A percentile compares a stretch with the other conserved stretches of the same genome.
Evolutionary conservation across 2,797 vertebrate genomes (phyloP).

Genomic region (Crenichthys baileyi): DNA sequence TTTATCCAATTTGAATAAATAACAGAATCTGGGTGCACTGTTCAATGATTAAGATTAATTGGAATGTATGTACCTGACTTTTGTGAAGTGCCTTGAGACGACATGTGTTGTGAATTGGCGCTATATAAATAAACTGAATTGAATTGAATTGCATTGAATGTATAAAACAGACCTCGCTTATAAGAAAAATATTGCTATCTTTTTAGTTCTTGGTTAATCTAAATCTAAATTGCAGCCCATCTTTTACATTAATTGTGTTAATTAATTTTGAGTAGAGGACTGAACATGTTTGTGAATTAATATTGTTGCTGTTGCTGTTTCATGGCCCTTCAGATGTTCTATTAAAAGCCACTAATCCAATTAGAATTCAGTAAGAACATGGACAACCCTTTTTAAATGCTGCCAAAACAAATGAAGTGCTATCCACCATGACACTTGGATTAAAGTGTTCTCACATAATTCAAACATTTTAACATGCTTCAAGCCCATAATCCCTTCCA

Average conservation of each 20-base stretch:
- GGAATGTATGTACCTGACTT: too few species aligned
- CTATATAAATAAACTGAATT: too few species aligned
- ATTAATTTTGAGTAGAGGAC: constrained; percentile 10
- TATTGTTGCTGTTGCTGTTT: constrained; percentile 34
- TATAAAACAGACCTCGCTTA: too few species aligned
- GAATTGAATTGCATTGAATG: too few species aligned
- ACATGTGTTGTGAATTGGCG: too few species aligned
- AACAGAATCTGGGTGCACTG: too few species aligned
- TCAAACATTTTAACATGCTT: constrained; percentile 66
- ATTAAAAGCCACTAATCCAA: constrained; percentile 61
- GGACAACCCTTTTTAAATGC: constrained; percentile 40
- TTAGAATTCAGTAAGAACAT: constrained; percentile 63
- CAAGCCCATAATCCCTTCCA: constrained; percentile 49
- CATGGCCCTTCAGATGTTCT: constrained; percentile 38
- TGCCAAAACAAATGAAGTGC: constrained; percentile 31
- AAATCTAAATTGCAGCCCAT: background rate
- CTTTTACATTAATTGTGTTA: background rate
- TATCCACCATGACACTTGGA: constrained; percentile 46
- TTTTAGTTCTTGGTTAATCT: background rate
- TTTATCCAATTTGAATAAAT: too few species aligned
- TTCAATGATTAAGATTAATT: too few species aligned
- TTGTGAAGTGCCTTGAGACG: too few species aligned
- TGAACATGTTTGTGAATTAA: constrained; percentile 11
- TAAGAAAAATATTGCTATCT: too few species aligned
- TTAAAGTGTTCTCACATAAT: constrained; percentile 61